These are phyloP conservation scores for Campoplex capitator DNA, from an alignment of 2,888 invertebrate species.

Conservation along the genomic window DNA sequence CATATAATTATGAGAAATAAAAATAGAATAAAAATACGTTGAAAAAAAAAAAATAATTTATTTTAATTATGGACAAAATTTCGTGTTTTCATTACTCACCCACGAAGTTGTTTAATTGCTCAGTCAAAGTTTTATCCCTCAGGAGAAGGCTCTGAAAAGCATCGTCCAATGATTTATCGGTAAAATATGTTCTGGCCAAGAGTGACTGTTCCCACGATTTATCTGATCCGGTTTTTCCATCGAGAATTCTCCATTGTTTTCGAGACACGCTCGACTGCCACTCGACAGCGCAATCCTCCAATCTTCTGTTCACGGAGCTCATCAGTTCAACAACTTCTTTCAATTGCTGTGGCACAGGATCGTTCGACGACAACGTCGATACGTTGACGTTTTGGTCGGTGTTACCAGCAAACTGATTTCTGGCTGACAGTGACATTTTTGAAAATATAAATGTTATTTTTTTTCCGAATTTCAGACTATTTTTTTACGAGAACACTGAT, in stretches of 20 bases:
- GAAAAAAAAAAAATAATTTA: background rate
- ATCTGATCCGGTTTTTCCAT: constrained; percentile 65
- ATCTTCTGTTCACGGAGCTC: constrained; percentile 72
- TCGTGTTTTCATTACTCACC: constrained; percentile 69
- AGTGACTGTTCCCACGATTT: constrained; percentile 75
- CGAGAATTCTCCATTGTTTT: constrained; percentile 78
- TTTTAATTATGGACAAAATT: background rate
- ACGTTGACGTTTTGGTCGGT: constrained; percentile 40
- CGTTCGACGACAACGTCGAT: constrained; percentile 34
- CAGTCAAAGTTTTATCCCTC: constrained; percentile 74
- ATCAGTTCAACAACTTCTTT: constrained; percentile 76
- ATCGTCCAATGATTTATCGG: constrained; percentile 76
- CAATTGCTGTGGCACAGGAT: constrained; percentile 71
- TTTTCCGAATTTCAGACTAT: background rate
- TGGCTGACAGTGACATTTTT: constrained; percentile 55
- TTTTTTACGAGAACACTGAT: background rate
- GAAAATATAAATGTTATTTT: constrained; percentile 39
- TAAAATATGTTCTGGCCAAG: constrained; percentile 78
- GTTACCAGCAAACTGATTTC: constrained; percentile 23
- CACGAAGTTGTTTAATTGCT: constrained; percentile 76
- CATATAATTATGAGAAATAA: background rate
- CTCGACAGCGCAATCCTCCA: constrained; percentile 79
- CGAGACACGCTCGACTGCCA: constrained; percentile 77
- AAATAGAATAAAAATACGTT: background rate
- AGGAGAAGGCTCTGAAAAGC: constrained; percentile 76